Evolutionary conservation across 1,140 invertebrate species (phyloP).

Genomic region (Colletes gigas): DNA sequence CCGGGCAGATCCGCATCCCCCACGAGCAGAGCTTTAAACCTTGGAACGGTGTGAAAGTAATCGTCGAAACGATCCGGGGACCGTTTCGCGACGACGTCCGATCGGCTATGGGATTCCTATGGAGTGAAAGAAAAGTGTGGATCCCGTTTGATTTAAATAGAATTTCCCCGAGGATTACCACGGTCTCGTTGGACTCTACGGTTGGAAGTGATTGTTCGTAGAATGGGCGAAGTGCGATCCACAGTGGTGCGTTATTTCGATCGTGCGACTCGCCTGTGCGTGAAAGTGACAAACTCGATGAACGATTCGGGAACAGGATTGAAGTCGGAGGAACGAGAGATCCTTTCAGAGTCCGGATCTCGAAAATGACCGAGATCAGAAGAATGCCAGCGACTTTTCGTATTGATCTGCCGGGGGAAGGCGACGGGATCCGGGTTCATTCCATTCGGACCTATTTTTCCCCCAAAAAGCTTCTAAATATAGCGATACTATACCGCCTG

Average conservation of each 20-base stretch:
- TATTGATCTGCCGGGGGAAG: conserved; percentile 25
- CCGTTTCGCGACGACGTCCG: no score
- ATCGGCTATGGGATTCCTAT: background rate
- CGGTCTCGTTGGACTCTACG: background rate
- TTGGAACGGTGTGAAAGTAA: background rate
- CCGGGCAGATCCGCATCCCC: no score
- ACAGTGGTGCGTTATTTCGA: background rate
- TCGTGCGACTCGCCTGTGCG: background rate
- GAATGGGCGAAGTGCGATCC: background rate
- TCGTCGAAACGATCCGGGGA: background rate
- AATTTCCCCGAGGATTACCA: no score
- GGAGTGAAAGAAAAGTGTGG: no score
- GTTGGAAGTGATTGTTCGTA: background rate
- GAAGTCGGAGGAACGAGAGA: background rate
- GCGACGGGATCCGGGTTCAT: background rate
- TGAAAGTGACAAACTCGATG: conserved; percentile 16
- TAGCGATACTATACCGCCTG: no score
- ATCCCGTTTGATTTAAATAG: no score
- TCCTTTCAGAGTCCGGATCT: conserved; percentile 9
- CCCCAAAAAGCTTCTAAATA: background rate
- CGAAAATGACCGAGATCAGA: conserved; percentile 14
- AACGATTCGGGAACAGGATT: background rate
- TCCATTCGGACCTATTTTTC: background rate
- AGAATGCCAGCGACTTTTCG: conserved; percentile 19
- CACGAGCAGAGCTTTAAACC: no score